A percentile compares a stretch with the other conserved stretches of the same genome.
Evolutionary conservation across 2,888 invertebrate species (phyloP).

Genomic region (Eucriotettix oculatus): DNA sequence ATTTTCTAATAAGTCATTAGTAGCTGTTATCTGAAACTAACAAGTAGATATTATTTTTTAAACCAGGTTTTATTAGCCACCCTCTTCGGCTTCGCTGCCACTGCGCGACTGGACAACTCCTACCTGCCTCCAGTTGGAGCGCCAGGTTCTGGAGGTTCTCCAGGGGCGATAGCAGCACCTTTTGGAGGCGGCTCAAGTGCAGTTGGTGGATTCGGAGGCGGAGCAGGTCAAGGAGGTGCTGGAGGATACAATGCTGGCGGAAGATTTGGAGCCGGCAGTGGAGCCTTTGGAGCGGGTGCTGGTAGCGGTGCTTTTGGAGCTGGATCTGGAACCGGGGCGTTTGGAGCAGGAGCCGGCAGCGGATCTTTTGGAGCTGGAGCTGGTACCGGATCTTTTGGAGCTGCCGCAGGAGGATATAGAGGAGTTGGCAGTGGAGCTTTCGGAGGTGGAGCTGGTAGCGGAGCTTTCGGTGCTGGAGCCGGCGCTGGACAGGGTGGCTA

Average conservation of each 20-base stretch:
- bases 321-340: not conserved
- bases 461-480: not conserved
- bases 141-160: constrained; percentile 10
- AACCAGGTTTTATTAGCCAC: constrained; percentile 28
- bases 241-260: not conserved
- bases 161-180: not conserved
- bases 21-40: too few relatives aligned
- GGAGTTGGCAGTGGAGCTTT: not conserved
- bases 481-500: not conserved
- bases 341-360: not conserved
- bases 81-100: constrained; percentile 28
- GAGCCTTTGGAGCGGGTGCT: not conserved
- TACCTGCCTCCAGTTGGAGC: constrained; percentile 38
- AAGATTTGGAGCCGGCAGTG: not conserved
- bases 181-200: not conserved
- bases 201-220: not conserved
- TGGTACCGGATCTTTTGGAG: not conserved
- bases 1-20: too few relatives aligned
- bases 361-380: not conserved
- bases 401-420: not conserved
- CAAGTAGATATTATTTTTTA: too few relatives aligned
- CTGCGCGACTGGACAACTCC: constrained; percentile 36
- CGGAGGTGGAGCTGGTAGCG: not conserved
- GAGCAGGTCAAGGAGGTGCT: not conserved
- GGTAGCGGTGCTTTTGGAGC: not conserved